Base-by-base conservation (phyloP, 1,140 invertebrate genomes). In the Pantala flavescens region DNA sequence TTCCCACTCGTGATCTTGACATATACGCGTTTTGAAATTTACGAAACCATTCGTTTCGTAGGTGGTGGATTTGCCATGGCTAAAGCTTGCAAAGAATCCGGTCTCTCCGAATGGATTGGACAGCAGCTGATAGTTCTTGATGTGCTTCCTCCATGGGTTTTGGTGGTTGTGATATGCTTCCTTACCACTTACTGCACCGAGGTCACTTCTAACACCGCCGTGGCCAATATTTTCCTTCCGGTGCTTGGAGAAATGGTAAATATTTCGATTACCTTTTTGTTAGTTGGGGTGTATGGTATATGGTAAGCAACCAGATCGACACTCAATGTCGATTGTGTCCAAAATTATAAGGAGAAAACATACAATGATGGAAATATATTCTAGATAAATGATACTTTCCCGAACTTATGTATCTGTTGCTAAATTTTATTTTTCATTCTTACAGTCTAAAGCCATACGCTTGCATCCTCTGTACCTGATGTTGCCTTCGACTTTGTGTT, bases 51-150 rank as follows among this genome's bases (percentile, higher is more conserved):
- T 36, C 28, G 9, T 74, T 70, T 74, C 55, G 70, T 75, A 79
- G 89, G 93, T 43, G 93, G 93, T 71, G 95, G 95, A 0, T 96
- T 97, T 81, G 93, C 95, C 0, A 84, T 97, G 23, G 94, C 95
- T 0, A 88, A 92, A 71, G 94, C 90, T 71, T 91, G 90, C 77
- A 89, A 91, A 77, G 84, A 83, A 11, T 94, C 92, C 0, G 90
- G 90, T 0, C 87, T 96, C 77, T 94, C 93, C 0, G 80, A 82
- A 2, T 86, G 90, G 82, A 86, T 96, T 73, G 93, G 93, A 0
- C 79, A 86, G 0, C 87, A 89, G 12, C 81, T 80, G 36, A 75
- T 77, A 11, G 75, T 74, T 83, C 82, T 86, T 3, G 74, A 76
- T 12, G 75, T 77, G 21, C 73, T 85, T 16, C 80, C 82, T 9